Evolutionary conservation across 2,113 vertebrate species (phyloP).

Genomic region (Psittacara wagleri): DNA sequence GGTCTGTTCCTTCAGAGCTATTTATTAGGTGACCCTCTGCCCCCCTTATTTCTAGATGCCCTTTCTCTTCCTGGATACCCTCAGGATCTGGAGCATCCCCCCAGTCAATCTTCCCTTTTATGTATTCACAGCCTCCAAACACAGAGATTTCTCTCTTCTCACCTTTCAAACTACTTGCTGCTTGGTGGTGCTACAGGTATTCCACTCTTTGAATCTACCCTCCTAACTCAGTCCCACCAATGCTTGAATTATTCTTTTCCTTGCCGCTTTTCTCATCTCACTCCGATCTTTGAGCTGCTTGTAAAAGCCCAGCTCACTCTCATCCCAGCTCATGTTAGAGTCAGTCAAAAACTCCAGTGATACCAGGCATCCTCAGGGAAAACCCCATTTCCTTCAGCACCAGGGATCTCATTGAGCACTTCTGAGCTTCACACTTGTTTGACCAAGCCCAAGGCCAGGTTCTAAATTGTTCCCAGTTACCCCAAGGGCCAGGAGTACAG

Average conservation of each 20-base stretch:
- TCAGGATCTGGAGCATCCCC: not conserved
- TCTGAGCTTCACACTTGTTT: not conserved
- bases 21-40: not conserved
- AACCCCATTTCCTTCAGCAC: not conserved
- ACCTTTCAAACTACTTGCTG: not conserved
- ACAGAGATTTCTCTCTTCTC: not conserved
- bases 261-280: not conserved
- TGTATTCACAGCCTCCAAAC: not conserved
- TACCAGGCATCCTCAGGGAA: not conserved
- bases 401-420: not conserved
- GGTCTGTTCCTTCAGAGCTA: not conserved
- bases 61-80: not conserved
- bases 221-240: not conserved
- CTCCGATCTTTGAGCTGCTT: not conserved
- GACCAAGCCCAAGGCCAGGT: not conserved
- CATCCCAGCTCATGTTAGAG: not conserved
- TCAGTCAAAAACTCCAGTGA: not conserved
- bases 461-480: not conserved
- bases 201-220: not conserved
- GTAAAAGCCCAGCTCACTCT: not conserved
- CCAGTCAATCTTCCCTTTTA: not conserved
- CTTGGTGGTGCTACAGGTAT: not conserved
- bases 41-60: rapidly evolving
- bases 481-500: not conserved
- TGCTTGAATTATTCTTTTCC: not conserved